Percentiles rank a stretch among this genome's conserved stretches.
These are phyloP conservation scores for Thereva unica DNA, from an alignment of 2,888 invertebrate genomes.

Conservation along the genomic window DNA sequence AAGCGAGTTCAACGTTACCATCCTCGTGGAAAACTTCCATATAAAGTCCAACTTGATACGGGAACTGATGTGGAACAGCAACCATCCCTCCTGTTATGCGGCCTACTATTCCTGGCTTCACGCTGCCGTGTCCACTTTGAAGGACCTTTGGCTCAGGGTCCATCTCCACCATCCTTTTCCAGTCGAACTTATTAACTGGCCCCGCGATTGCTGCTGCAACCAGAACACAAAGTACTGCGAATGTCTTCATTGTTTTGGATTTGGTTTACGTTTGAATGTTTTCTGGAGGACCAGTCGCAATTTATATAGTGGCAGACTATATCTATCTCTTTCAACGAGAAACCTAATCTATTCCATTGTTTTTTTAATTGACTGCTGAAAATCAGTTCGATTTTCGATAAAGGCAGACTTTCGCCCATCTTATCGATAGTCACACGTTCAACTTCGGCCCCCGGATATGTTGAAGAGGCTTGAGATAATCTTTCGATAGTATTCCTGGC, in stretches of 20 bases:
- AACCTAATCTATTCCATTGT: no score
- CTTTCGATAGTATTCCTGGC: background rate
- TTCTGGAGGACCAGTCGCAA: no score
- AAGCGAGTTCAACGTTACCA: constrained; percentile 3
- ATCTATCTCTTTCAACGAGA: no score
- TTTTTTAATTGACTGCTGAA: no score
- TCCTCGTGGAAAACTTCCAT: background rate
- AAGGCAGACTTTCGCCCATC: background rate
- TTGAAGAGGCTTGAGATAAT: background rate
- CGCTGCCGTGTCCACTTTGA: background rate
- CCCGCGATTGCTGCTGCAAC: no score
- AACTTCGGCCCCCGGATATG: no score
- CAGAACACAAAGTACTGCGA: no score
- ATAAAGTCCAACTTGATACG: constrained; percentile 26
- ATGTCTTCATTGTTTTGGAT: no score
- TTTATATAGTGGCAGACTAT: no score
- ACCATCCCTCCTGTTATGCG: constrained; percentile 1
- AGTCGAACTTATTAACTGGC: background rate
- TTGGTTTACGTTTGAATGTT: no score
- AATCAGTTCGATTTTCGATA: constrained; percentile 7
- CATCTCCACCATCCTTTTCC: background rate
- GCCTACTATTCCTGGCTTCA: no score
- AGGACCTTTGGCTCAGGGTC: background rate
- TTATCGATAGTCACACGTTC: no score
- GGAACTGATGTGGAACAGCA: constrained; percentile 20